Conservation (phyloP, 2,797 vertebrate species). For the Sebastes jordani region DNA sequence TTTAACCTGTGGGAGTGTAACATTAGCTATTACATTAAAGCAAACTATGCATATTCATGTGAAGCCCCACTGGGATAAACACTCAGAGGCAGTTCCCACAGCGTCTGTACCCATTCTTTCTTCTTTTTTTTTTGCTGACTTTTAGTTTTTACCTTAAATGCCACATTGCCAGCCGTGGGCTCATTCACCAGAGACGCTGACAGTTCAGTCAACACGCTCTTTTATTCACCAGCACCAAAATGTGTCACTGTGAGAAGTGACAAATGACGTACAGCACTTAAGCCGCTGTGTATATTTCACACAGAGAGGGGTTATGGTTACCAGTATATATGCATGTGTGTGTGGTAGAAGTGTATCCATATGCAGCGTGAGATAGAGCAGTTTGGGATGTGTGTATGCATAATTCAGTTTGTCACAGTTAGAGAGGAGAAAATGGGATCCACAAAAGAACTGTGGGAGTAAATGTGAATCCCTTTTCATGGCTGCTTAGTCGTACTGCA, state of each 20-base stretch:
- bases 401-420: slow-evolving; percentile 63
- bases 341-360: neutral
- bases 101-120: neutral
- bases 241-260: slow-evolving; percentile 19
- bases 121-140: slow-evolving; percentile 15
- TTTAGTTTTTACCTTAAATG: slow-evolving; percentile 37
- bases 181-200: neutral
- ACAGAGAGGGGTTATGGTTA: neutral
- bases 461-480: slow-evolving; percentile 64
- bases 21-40: slow-evolving; percentile 24
- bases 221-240: slow-evolving; percentile 24
- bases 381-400: slow-evolving; percentile 39
- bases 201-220: slow-evolving; percentile 2
- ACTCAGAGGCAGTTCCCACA: slow-evolving; percentile 7
- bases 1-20: slow-evolving; percentile 37
- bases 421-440: slow-evolving; percentile 43
- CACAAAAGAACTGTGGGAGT: slow-evolving; percentile 49
- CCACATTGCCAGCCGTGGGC: neutral
- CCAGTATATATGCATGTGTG: neutral
- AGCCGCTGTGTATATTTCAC: slow-evolving; percentile 8
- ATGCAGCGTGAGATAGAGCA: slow-evolving; percentile 15
- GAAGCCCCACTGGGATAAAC: slow-evolving; percentile 34
- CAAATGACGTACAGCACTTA: slow-evolving; percentile 5
- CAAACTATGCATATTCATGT: slow-evolving; percentile 48
- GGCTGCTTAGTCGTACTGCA: slow-evolving; percentile 58